phyloP scores from a whole-genome alignment of 2,888 invertebrate genomes.

The Pharmacophagus antenor region DNA sequence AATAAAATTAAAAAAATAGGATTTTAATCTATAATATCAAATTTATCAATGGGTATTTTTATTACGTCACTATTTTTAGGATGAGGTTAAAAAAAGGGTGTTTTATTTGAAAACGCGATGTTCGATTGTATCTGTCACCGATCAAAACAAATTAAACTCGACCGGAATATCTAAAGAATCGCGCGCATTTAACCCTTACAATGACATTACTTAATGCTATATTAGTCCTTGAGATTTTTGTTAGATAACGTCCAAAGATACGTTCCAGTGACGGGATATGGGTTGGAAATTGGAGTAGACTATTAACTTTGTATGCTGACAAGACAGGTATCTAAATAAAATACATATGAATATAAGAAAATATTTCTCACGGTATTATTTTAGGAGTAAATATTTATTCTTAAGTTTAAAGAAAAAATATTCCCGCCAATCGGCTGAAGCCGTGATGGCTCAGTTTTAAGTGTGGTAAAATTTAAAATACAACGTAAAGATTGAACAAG shows the following conservation, averaged over 20 bases:
- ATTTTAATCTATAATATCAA: too few relatives aligned
- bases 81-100: neutral
- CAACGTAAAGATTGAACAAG: too few relatives aligned
- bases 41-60: too few relatives aligned
- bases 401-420: too few relatives aligned
- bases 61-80: too few relatives aligned
- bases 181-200: slow-evolving; percentile 44
- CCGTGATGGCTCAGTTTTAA: too few relatives aligned
- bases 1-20: too few relatives aligned
- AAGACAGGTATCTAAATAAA: neutral
- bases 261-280: slow-evolving; percentile 25
- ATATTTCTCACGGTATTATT: too few relatives aligned
- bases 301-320: slow-evolving; percentile 2
- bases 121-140: slow-evolving; percentile 39
- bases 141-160: slow-evolving; percentile 43
- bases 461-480: too few relatives aligned
- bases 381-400: too few relatives aligned
- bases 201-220: slow-evolving; percentile 42
- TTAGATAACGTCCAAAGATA: slow-evolving; percentile 22
- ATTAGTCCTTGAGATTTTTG: slow-evolving; percentile 28
- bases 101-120: slow-evolving; percentile 32
- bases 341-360: neutral
- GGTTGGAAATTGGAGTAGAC: slow-evolving; percentile 13
- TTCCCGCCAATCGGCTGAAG: too few relatives aligned
- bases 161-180: slow-evolving; percentile 41